Conservation (phyloP, 1,140 invertebrate genomes). For the Diorhabda carinulata region DNA sequence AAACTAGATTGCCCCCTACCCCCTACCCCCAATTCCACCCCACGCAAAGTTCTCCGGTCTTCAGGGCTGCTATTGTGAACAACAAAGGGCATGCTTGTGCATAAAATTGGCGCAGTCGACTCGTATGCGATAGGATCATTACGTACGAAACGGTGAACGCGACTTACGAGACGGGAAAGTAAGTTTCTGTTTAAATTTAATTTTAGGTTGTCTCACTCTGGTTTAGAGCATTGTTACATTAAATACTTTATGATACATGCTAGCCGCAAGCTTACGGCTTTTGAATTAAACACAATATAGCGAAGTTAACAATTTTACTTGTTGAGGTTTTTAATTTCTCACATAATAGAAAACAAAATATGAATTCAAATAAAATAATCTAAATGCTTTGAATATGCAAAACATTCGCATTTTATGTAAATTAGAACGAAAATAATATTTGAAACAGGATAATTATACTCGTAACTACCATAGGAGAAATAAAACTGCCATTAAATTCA, state of each 20-base stretch:
- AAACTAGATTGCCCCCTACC: constrained; percentile 36
- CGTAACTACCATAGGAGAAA: too few relatives aligned
- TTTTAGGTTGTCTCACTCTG: background rate
- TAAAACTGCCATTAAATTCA: too few relatives aligned
- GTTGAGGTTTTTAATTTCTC: too few relatives aligned
- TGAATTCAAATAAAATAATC: too few relatives aligned
- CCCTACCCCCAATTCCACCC: constrained; percentile 18
- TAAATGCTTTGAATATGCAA: too few relatives aligned
- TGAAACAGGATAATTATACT: too few relatives aligned
- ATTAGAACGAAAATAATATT: too few relatives aligned
- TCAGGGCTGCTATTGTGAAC: constrained; percentile 25
- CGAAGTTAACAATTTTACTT: too few relatives aligned
- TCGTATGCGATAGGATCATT: constrained; percentile 8
- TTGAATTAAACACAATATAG: background rate
- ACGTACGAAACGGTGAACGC: background rate
- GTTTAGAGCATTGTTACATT: background rate
- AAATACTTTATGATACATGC: background rate
- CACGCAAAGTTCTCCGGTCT: constrained; percentile 13
- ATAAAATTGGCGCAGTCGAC: constrained; percentile 18
- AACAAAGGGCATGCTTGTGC: constrained; percentile 30
- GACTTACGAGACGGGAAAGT: background rate
- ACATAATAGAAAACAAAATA: too few relatives aligned
- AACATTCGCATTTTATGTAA: too few relatives aligned
- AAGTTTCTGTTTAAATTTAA: constrained; percentile 1
- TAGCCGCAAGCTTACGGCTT: background rate